These are phyloP conservation scores for Amphibalanus amphitrite DNA, from an alignment of 1,140 invertebrate species.

Conservation along the genomic window DNA sequence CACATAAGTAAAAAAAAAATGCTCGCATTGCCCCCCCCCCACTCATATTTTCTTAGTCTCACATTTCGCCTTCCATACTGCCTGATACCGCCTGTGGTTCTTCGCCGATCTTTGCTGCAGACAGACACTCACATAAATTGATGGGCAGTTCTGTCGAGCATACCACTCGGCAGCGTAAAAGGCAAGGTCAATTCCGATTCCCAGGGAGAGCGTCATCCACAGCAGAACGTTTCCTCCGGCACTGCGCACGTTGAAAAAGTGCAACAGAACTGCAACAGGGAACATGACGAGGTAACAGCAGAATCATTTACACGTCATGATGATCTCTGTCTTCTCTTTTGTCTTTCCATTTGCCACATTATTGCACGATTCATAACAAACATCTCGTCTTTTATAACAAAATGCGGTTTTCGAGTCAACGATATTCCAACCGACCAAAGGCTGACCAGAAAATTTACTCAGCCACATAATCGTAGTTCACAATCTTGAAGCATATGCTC, in stretches of 20 bases:
- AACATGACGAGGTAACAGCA: too few relatives aligned
- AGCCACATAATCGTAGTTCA: background rate
- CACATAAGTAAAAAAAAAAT: too few relatives aligned
- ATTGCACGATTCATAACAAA: background rate
- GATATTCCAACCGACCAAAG: background rate
- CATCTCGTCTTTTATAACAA: background rate
- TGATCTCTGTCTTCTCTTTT: too few relatives aligned
- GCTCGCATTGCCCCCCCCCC: too few relatives aligned
- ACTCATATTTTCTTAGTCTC: too few relatives aligned
- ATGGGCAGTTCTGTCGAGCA: conserved; percentile 56
- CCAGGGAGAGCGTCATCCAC: conserved; percentile 57
- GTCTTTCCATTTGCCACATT: background rate
- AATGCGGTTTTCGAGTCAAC: background rate
- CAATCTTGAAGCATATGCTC: background rate
- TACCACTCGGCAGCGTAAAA: conserved; percentile 72
- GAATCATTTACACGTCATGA: too few relatives aligned
- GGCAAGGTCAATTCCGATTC: conserved; percentile 53
- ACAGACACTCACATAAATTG: conserved; percentile 17
- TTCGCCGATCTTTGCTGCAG: too few relatives aligned
- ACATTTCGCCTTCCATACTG: too few relatives aligned
- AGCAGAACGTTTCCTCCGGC: conserved; percentile 55
- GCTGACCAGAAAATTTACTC: background rate
- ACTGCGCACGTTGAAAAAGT: conserved; percentile 34
- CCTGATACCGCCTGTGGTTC: too few relatives aligned
- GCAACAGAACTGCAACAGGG: conserved; percentile 32